Percentiles rank a stretch among this genome's conserved stretches.
Evolutionary conservation across 2,113 vertebrate genomes (phyloP).

Genomic region (Callithrix jacchus): DNA sequence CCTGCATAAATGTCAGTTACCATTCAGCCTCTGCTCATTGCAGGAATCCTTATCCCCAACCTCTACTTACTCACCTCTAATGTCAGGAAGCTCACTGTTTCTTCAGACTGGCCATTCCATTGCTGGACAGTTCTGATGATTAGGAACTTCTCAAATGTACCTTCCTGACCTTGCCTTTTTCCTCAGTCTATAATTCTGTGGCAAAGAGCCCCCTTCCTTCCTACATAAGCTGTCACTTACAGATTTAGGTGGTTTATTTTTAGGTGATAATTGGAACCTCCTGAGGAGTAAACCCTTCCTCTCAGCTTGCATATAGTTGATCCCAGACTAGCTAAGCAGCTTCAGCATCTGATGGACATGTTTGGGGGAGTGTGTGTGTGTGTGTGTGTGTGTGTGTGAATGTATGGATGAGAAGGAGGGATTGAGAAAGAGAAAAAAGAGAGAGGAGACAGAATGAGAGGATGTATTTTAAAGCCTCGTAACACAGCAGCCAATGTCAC

Average conservation of each 20-base stretch:
- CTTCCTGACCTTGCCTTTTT: neutral
- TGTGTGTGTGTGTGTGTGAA: neutral
- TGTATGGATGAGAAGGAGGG: neutral
- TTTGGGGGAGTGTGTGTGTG: neutral
- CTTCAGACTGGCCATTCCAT: neutral
- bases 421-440: neutral
- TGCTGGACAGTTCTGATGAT: neutral
- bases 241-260: conserved; percentile 76
- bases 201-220: conserved; percentile 46
- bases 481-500: conserved; percentile 67
- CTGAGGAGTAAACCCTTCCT: conserved; percentile 38
- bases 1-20: neutral
- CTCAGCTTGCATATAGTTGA: conserved; percentile 1
- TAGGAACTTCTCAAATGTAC: neutral
- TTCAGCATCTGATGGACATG: conserved; percentile 54
- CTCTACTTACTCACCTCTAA: neutral
- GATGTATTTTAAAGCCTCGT: conserved; percentile 54
- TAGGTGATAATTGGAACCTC: conserved; percentile 74
- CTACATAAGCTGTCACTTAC: conserved; percentile 61
- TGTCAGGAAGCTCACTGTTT: neutral
- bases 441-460: neutral
- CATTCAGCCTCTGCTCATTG: neutral
- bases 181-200: neutral
- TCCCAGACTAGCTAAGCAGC: conserved; percentile 74
- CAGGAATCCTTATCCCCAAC: neutral